These are phyloP conservation scores for Perdita meconis DNA, from an alignment of 2,888 invertebrate species.

Conservation along the genomic window DNA sequence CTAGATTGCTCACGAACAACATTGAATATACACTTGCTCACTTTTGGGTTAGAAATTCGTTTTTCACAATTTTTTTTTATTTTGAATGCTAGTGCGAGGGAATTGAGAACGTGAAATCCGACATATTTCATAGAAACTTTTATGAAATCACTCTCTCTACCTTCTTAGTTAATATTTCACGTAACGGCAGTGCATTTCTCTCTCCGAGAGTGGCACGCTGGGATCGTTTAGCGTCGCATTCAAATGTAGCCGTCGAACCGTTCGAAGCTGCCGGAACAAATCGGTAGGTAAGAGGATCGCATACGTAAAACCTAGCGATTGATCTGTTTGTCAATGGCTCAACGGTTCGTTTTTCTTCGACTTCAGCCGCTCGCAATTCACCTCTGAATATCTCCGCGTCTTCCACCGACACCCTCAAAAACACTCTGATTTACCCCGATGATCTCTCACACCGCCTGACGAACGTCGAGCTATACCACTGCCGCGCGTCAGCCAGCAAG, in stretches of 20 bases:
- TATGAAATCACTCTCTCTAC: slow-evolving; percentile 19
- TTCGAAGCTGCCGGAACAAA: slow-evolving; percentile 34
- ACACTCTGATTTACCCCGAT: slow-evolving; percentile 37
- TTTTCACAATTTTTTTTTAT: neutral
- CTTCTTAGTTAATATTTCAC: neutral
- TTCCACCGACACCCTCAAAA: neutral
- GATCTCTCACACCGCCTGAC: slow-evolving; percentile 16
- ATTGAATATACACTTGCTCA: neutral
- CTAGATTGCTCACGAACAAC: too few species aligned
- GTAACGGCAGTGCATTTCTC: neutral
- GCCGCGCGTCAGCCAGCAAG: neutral
- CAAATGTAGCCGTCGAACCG: slow-evolving; percentile 19
- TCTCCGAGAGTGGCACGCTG: neutral
- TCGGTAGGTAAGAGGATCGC: slow-evolving; percentile 59
- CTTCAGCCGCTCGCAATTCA: slow-evolving; percentile 9
- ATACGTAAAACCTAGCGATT: slow-evolving; percentile 70
- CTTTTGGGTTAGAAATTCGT: neutral
- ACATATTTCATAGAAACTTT: slow-evolving; percentile 49
- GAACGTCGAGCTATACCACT: slow-evolving; percentile 18
- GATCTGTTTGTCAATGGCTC: slow-evolving; percentile 75
- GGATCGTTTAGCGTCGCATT: slow-evolving; percentile 15
- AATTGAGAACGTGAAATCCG: slow-evolving; percentile 52
- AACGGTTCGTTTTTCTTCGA: slow-evolving; percentile 50
- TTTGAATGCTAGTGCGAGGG: too few species aligned
- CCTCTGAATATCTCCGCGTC: slow-evolving; percentile 4